Percentiles rank a stretch among this genome's conserved stretches.
These are phyloP conservation scores for Corythaeola cristata DNA, from an alignment of 2,113 vertebrate species.

Conservation along the genomic window DNA sequence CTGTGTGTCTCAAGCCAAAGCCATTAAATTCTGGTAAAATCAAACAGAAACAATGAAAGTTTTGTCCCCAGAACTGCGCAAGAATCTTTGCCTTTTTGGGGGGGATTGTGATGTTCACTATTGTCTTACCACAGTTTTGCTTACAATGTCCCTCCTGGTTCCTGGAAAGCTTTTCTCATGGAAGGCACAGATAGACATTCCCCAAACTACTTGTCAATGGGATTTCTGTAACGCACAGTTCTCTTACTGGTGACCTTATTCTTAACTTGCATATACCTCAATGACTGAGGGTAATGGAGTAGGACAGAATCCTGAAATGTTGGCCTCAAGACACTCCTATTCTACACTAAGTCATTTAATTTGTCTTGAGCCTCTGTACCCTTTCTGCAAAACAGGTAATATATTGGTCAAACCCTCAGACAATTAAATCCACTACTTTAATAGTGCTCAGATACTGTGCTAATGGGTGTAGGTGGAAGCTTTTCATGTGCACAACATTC, in stretches of 20 bases:
- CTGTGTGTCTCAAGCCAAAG: neutral
- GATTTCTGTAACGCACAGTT: neutral
- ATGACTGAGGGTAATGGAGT: neutral
- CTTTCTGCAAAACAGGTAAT: neutral
- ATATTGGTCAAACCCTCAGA: neutral
- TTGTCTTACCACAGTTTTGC: neutral
- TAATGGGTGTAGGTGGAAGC: neutral
- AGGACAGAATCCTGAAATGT: neutral
- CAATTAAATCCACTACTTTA: neutral
- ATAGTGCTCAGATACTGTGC: neutral
- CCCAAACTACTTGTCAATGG: neutral
- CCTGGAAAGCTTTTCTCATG: neutral
- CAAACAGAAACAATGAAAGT: neutral
- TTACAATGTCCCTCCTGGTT: neutral
- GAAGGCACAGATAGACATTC: neutral
- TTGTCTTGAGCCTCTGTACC: neutral
- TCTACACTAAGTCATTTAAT: neutral
- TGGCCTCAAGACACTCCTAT: neutral
- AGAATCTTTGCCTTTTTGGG: neutral
- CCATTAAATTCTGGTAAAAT: neutral
- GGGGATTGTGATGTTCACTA: fast-evolving
- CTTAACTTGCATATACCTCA: neutral
- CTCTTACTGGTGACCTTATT: neutral
- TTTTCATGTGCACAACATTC: neutral
- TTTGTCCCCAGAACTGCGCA: neutral